Conservation (phyloP, 2,888 invertebrate species). For the Drosophila quinaria region DNA sequence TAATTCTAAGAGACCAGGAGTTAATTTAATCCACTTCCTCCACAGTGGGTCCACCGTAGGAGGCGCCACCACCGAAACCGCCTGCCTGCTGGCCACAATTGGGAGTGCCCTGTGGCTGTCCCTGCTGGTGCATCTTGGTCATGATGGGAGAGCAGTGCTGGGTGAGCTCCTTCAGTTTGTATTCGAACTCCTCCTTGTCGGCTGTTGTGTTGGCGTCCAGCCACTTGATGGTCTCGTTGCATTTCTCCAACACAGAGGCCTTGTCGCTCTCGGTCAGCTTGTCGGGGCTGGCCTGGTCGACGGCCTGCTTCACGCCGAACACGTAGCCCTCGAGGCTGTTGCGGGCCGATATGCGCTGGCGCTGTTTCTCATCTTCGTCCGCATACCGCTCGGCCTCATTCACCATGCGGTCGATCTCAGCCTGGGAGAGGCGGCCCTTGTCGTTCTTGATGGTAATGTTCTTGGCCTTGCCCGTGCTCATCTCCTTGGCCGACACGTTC, state of each 20-base stretch:
- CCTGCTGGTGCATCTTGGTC: conserved; percentile 86
- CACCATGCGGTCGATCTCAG: conserved; percentile 93
- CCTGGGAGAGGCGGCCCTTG: conserved; percentile 92
- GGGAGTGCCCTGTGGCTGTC: conserved; percentile 77
- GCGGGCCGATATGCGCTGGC: conserved; percentile 89
- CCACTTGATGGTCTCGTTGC: conserved; percentile 89
- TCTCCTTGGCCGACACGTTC: conserved; percentile 92
- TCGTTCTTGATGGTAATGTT: conserved; percentile 94
- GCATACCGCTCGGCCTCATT: conserved; percentile 90
- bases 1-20: background rate
- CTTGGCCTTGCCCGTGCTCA: conserved; percentile 89
- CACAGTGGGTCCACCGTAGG: conserved; percentile 58
- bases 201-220: conserved; percentile 92
- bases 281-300: conserved; percentile 88
- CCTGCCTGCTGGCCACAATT: conserved; percentile 43
- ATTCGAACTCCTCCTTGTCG: conserved; percentile 91
- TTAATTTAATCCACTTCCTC: conserved; percentile 61
- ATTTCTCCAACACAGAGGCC: conserved; percentile 88
- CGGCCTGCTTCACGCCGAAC: conserved; percentile 90
- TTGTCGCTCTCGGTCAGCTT: conserved; percentile 89
- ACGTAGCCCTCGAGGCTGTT: conserved; percentile 91
- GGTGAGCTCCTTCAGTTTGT: conserved; percentile 74
- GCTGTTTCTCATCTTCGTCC: conserved; percentile 92
- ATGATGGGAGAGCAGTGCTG: conserved; percentile 85
- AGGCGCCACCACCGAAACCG: conserved; percentile 16